Evolutionary conservation across 2,113 vertebrate genomes (phyloP), one percentile per base, ranked within the genome.

Genomic region (Ameiurus melas): DNA sequence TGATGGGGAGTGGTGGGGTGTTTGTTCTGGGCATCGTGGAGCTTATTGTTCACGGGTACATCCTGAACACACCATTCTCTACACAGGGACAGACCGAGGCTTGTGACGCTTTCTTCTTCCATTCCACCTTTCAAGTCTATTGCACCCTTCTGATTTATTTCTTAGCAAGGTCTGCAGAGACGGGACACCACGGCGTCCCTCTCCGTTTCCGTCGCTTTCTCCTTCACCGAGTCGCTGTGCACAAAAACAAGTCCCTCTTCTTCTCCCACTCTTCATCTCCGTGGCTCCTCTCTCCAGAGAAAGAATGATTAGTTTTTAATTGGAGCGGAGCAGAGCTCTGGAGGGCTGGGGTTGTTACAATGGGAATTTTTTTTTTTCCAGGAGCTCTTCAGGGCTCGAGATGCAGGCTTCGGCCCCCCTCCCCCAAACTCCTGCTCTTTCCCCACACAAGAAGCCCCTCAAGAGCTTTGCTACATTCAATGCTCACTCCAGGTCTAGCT

Each of bases 341-440:
- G 93, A 94, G 94, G 94, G 92, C 83, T 89, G 73, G 91, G 93
- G 95, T 95, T 96, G 94, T 95, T 95, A 95, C 95, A 94, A 93
- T 93, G 94, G 95, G 64, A 66, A 94, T 93, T 93, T 92, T 87
- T 90, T 90, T 89, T 91, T 90, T 92, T 89, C 92, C 91, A 89
- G 68, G 89, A 90, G 71, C 87, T 70, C 87, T 92, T 89, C 89
- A 92, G 88, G 89, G 88, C 71, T 89, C 86, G 68, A 89, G 82
- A 86, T 87, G 85, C 89, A 81, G 85, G 62, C 33, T 84, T 62
- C 58, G 87, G 19, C 14, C 85, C 58, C 53, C 14, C 83, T 58
- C 53, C 79, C 36, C 55, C 17, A 51, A 39, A 30, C 84, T 81
- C 77, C 39, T 16, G 82, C 64, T 51, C 89, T 85, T 84, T 83